These are phyloP conservation scores for Stigmatopora argus DNA, from an alignment of 2,113 vertebrate genomes.

Conservation along the genomic window DNA sequence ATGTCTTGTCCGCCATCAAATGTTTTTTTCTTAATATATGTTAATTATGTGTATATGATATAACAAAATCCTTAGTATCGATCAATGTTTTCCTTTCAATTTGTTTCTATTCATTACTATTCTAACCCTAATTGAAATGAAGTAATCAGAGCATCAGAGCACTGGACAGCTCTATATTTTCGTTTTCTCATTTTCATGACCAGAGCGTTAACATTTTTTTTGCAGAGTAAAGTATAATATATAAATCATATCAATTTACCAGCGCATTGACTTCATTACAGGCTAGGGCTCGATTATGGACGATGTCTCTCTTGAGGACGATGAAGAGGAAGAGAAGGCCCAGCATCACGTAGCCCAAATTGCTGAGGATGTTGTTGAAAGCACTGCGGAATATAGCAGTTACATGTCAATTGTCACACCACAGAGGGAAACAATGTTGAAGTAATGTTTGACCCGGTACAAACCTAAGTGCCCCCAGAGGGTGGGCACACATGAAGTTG, in stretches of 20 bases:
- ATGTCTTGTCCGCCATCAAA: too few species aligned
- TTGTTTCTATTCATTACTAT: too few species aligned
- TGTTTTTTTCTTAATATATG: too few species aligned
- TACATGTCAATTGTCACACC: neutral
- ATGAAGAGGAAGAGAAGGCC: slow-evolving; percentile 92
- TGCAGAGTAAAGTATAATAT: neutral
- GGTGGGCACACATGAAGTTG: slow-evolving; percentile 95
- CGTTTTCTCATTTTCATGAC: neutral
- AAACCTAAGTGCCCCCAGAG: slow-evolving; percentile 88
- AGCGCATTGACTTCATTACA: slow-evolving; percentile 75
- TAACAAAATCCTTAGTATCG: too few species aligned
- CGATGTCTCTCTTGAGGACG: slow-evolving; percentile 85
- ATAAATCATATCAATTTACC: slow-evolving; percentile 64
- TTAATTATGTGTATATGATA: too few species aligned
- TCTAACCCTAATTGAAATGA: too few species aligned
- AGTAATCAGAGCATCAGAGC: too few species aligned
- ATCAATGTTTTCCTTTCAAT: too few species aligned
- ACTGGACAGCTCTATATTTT: neutral
- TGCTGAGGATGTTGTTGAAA: slow-evolving; percentile 98
- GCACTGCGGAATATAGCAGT: slow-evolving; percentile 63
- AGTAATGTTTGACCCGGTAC: slow-evolving; percentile 19
- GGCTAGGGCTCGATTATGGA: slow-evolving; percentile 80
- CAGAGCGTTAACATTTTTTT: neutral
- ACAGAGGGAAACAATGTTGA: neutral
- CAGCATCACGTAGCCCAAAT: slow-evolving; percentile 91